Percentiles rank a stretch among this genome's conserved stretches.
Evolutionary conservation across 2,113 vertebrate species (phyloP).

Genomic region (Mola mola): DNA sequence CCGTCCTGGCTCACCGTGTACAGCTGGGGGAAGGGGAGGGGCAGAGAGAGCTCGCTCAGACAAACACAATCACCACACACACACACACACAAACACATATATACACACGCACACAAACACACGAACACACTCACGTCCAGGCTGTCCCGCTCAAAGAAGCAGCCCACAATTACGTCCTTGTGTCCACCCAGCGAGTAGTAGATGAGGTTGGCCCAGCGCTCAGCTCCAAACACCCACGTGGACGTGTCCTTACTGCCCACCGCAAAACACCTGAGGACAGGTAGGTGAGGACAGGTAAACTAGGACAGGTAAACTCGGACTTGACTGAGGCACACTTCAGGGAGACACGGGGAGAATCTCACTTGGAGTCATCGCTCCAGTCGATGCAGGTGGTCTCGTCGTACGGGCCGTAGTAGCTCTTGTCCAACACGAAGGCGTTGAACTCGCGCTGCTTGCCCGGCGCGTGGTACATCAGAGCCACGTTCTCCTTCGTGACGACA

Average conservation of each 20-base stretch:
- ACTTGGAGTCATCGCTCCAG: conserved; percentile 98
- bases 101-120: too few relatives aligned
- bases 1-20: conserved; percentile 95
- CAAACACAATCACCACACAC: neutral
- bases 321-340: neutral
- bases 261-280: conserved; percentile 88
- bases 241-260: conserved; percentile 97
- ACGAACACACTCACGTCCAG: conserved; percentile 87
- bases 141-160: conserved; percentile 94
- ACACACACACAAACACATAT: neutral
- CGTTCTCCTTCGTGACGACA: conserved; percentile 91
- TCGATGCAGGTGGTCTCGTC: conserved; percentile 97
- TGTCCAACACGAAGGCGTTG: conserved; percentile 95
- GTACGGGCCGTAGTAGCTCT: conserved; percentile 93
- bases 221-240: conserved; percentile 95
- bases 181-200: conserved; percentile 95
- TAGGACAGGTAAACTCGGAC: too few relatives aligned
- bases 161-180: conserved; percentile 91
- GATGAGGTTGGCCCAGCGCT: conserved; percentile 95
- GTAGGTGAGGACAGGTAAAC: too few relatives aligned
- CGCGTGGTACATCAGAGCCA: conserved; percentile 93
- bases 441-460: conserved; percentile 92
- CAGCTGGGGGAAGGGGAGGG: conserved; percentile 78
- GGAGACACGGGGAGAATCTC: conserved; percentile 43
- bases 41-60: neutral